Percentiles rank a stretch among this genome's conserved stretches.
Evolutionary conservation across 2,888 invertebrate species (phyloP).

Genomic region (Erebia epiphron): DNA sequence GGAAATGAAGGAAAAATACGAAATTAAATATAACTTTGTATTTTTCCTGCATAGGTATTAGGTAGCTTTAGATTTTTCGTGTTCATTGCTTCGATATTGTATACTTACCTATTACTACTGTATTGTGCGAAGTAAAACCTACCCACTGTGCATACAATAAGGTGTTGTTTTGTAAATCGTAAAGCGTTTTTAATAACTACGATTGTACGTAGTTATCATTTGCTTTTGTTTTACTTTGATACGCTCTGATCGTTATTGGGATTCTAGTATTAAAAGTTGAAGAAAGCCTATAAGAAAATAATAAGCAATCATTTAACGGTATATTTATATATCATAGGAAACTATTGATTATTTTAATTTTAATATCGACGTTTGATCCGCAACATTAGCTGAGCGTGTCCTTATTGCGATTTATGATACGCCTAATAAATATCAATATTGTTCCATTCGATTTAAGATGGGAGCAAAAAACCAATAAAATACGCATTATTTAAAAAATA

Average conservation of each 20-base stretch:
- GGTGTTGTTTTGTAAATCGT: neutral
- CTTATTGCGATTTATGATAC: conserved; percentile 8
- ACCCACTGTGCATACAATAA: neutral
- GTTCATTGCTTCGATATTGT: neutral
- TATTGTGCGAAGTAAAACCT: neutral
- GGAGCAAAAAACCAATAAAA: conserved; percentile 6
- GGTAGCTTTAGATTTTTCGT: neutral
- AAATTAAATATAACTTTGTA: neutral
- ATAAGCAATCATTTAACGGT: neutral
- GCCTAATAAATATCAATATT: conserved; percentile 12
- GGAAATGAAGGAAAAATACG: neutral
- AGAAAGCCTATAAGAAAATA: neutral
- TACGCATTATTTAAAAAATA: neutral
- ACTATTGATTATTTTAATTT: neutral
- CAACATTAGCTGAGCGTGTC: neutral
- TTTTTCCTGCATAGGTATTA: too few species aligned
- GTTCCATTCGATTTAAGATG: neutral
- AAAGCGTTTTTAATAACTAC: neutral
- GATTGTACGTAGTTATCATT: neutral
- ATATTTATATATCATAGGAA: neutral
- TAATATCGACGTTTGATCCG: conserved; percentile 2
- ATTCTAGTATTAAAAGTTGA: neutral
- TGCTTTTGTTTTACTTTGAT: conserved; percentile 3
- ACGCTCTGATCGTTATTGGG: neutral
- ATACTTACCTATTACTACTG: too few species aligned